These are phyloP conservation scores for Dreissena polymorpha DNA, from an alignment of 1,140 invertebrate species.

Conservation along the genomic window DNA sequence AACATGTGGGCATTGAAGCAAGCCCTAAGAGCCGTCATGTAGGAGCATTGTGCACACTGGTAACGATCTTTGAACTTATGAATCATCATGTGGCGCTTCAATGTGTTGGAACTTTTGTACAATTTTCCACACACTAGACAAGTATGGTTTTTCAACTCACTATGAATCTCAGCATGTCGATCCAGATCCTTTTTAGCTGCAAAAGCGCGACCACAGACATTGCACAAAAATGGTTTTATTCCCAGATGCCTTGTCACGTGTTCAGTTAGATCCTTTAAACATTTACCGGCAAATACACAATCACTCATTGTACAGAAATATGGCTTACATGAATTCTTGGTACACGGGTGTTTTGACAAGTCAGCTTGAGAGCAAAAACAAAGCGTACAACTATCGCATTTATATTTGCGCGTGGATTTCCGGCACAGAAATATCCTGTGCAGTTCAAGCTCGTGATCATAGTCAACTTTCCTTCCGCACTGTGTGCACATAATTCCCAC, in stretches of 20 bases:
- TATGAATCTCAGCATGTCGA: slow-evolving; percentile 32
- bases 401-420: slow-evolving; percentile 19
- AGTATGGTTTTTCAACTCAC: slow-evolving; percentile 24
- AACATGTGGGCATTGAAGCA: slow-evolving; percentile 36
- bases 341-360: slow-evolving; percentile 24
- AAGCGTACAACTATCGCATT: neutral
- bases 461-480: slow-evolving; percentile 37
- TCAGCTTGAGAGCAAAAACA: slow-evolving; percentile 14
- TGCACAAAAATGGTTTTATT: slow-evolving; percentile 44
- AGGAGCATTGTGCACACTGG: slow-evolving; percentile 29
- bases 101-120: slow-evolving; percentile 18
- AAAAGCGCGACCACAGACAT: slow-evolving; percentile 37
- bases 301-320: slow-evolving; percentile 20
- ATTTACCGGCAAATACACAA: slow-evolving; percentile 19
- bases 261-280: slow-evolving; percentile 38
- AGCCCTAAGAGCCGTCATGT: slow-evolving; percentile 20
- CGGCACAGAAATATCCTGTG: slow-evolving; percentile 32
- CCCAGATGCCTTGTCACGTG: slow-evolving; percentile 41
- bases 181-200: slow-evolving; percentile 46
- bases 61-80: slow-evolving; percentile 36
- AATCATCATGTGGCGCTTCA: slow-evolving; percentile 23
- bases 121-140: slow-evolving; percentile 17
- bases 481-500: slow-evolving; percentile 22
- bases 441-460: slow-evolving; percentile 31
- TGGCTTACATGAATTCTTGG: slow-evolving; percentile 22